Conservation (phyloP, 2,888 invertebrate genomes). For the Caenorhabditis sp. region DNA sequence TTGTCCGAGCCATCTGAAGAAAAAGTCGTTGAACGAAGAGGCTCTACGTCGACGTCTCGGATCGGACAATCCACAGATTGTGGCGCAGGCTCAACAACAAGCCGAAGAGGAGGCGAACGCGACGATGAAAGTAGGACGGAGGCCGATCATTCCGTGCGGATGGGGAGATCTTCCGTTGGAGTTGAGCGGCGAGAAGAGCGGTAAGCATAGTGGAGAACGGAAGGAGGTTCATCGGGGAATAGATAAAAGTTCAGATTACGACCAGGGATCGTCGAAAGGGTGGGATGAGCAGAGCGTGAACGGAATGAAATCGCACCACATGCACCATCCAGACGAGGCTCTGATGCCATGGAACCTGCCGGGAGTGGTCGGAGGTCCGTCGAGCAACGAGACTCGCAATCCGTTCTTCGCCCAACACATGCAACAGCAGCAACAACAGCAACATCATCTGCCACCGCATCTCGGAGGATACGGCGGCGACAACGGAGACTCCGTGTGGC, state of each 20-base stretch:
- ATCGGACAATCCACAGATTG: conserved; percentile 49
- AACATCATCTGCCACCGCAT: conserved; percentile 24
- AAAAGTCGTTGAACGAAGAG: conserved; percentile 53
- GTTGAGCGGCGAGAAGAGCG: conserved; percentile 16
- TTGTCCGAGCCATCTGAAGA: conserved; percentile 42
- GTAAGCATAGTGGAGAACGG: neutral
- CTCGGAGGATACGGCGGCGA: conserved; percentile 24
- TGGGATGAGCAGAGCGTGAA: conserved; percentile 26
- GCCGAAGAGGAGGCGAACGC: conserved; percentile 45
- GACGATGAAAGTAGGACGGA: conserved; percentile 37
- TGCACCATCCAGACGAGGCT: conserved; percentile 3
- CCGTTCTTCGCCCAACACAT: conserved; percentile 60
- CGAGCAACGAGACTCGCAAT: conserved; percentile 36
- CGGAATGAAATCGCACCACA: conserved; percentile 1
- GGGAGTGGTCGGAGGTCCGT: neutral
- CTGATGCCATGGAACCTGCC: conserved; percentile 44
- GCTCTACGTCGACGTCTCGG: conserved; percentile 32
- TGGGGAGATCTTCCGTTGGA: conserved; percentile 57
- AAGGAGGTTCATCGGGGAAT: conserved; percentile 1
- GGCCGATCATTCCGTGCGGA: conserved; percentile 46
- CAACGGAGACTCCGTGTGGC: conserved; percentile 21
- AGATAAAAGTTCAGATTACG: conserved; percentile 33
- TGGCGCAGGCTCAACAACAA: conserved; percentile 49
- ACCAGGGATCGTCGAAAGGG: conserved; percentile 35
- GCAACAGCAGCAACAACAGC: conserved; percentile 48